Conservation (phyloP, 2,113 vertebrate species). For the Etia nguti region DNA sequence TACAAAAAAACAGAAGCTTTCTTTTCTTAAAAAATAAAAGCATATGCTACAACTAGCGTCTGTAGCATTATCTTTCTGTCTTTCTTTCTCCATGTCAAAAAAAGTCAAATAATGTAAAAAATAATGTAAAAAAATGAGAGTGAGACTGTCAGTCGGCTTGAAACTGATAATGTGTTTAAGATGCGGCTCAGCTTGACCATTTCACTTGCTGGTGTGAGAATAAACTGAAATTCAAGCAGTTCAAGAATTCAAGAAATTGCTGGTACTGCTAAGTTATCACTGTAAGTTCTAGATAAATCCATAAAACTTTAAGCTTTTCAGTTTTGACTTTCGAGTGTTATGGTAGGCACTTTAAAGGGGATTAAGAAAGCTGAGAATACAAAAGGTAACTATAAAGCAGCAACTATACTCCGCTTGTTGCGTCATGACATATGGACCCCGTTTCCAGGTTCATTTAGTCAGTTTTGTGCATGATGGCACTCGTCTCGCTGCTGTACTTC, state of each 20-base stretch:
- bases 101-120: not conserved
- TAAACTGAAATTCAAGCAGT: not conserved
- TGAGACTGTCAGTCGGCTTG: not conserved
- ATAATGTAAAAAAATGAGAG: rapidly evolving
- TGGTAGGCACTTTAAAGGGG: not conserved
- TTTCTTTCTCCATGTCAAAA: not conserved
- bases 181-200: not conserved
- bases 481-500: not conserved
- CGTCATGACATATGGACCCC: not conserved
- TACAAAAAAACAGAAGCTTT: not conserved
- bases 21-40: not conserved
- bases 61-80: not conserved
- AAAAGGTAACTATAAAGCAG: not conserved
- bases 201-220: not conserved
- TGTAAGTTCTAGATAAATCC: not conserved
- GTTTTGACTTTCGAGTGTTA: not conserved
- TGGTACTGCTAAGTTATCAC: not conserved
- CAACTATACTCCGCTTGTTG: not conserved
- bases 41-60: not conserved
- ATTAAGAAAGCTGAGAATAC: not conserved
- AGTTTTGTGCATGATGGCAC: not conserved
- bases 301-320: not conserved
- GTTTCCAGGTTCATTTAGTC: not conserved
- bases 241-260: not conserved
- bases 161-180: not conserved